Evolutionary conservation across 2,888 invertebrate genomes (phyloP), one percentile per base, ranked within the genome.

Genomic region (Torymus aiolomorphi): DNA sequence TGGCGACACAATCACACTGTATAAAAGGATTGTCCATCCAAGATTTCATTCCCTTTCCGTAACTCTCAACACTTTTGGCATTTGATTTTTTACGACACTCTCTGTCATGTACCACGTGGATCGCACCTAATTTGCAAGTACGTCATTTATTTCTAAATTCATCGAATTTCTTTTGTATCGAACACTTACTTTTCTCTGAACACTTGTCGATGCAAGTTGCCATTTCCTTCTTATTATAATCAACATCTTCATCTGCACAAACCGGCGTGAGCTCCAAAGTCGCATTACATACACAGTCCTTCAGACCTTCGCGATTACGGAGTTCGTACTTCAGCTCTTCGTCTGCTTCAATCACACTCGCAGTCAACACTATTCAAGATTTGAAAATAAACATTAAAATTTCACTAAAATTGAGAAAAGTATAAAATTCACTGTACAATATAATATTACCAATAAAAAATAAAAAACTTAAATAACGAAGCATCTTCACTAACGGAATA

Each of bases 1-100:
- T 74, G 56, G 74, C 65, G 0, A 74, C 65, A 20, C 74, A 74
- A 65, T 74, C 74, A 49, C 74, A 65, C 56, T 65, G 65, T 49
- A 72, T 51, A 62, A 62, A 72, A 18, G 61, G 52, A 54, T 20
- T 61, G 1, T 42, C 42, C n/a, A 31, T 51, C 10, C 61, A 51
- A 18, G 62, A 62, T 62, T 72, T 72, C 18, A 71, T 2, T 12
- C 31, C 31, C 24, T 31, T 71, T 20, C 18, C 8, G 0, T 51
- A 24, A 24, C n/a, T 20, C 14, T 72, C n/a, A 14, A 51, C 4
- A 61, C 13, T 24, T 11, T 62, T 62, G 24, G 24, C 11, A 8
- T 14, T 62, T 31, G 52, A n/a, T 62, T 62, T 52, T 1, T 52
- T 1, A 42, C 8, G 42, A 42, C 42, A 24, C 16, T 52, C n/a